Percentiles rank a stretch among this genome's conserved stretches.
These are phyloP conservation scores for Chaenodraco wilsoni DNA, from an alignment of 2,797 vertebrate genomes.

Conservation along the genomic window DNA sequence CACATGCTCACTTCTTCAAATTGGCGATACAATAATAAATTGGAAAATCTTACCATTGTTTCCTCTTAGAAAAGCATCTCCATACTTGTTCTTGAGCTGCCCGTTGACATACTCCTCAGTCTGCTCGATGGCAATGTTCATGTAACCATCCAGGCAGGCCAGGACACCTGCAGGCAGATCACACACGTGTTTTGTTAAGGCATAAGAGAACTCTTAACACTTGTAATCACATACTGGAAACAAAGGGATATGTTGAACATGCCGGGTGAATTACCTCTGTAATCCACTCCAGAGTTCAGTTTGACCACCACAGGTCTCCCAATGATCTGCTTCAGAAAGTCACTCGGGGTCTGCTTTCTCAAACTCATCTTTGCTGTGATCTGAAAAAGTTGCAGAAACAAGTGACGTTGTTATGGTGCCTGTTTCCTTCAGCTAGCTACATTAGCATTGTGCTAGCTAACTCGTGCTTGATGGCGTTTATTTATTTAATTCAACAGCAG, in stretches of 20 bases:
- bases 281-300: slow-evolving; percentile 98
- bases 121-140: slow-evolving; percentile 99
- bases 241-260: fast-evolving
- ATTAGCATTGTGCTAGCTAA: slow-evolving; percentile 18
- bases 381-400: neutral
- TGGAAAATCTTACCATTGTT: slow-evolving; percentile 91
- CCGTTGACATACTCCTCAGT: slow-evolving; percentile 99
- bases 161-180: slow-evolving; percentile 88
- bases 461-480: fast-evolving
- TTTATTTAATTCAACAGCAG: neutral
- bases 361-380: slow-evolving; percentile 89
- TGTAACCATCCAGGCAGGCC: slow-evolving; percentile 98
- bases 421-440: neutral
- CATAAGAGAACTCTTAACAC: neutral
- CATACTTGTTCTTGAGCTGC: slow-evolving; percentile 98
- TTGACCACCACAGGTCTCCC: slow-evolving; percentile 98
- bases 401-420: no score
- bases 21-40: no score
- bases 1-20: neutral
- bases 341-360: slow-evolving; percentile 97
- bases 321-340: slow-evolving; percentile 99
- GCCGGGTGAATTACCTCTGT: slow-evolving; percentile 87
- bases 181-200: neutral
- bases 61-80: slow-evolving; percentile 97
- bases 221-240: neutral